These are phyloP conservation scores for Microtus richardsoni DNA, from an alignment of 2,113 vertebrate genomes.

Conservation along the genomic window DNA sequence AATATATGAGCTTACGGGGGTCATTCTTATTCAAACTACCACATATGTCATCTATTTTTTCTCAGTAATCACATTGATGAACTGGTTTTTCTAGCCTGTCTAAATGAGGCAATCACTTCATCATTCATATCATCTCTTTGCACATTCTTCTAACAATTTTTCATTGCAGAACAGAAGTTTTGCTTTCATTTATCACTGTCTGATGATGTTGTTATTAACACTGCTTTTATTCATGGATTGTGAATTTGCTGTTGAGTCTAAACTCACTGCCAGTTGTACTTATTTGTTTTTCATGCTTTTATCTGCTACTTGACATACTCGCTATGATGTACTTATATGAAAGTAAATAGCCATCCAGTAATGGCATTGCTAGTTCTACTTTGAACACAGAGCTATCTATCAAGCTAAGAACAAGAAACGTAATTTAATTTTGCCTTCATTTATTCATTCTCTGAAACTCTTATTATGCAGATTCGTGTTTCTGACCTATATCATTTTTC, in stretches of 20 bases:
- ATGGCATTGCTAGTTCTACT: background rate
- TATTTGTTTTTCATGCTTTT: background rate
- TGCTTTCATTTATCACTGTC: background rate
- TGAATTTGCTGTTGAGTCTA: background rate
- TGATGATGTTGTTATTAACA: background rate
- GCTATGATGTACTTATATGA: background rate
- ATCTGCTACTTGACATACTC: background rate
- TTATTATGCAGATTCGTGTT: background rate
- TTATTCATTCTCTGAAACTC: background rate
- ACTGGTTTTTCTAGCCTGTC: background rate
- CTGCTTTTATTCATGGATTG: background rate
- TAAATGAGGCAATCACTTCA: background rate
- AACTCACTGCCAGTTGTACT: background rate
- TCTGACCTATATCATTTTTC: background rate
- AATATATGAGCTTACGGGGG: background rate
- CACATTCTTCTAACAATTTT: background rate
- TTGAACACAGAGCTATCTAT: background rate
- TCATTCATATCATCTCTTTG: background rate
- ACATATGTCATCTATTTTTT: background rate
- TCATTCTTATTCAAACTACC: background rate
- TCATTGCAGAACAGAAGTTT: background rate
- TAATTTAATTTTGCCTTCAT: background rate
- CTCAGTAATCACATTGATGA: background rate
- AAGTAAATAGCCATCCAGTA: background rate
- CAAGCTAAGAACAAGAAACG: background rate